These are phyloP conservation scores for Ligdia adustata DNA, from an alignment of 2,888 invertebrate genomes.

Conservation along the genomic window DNA sequence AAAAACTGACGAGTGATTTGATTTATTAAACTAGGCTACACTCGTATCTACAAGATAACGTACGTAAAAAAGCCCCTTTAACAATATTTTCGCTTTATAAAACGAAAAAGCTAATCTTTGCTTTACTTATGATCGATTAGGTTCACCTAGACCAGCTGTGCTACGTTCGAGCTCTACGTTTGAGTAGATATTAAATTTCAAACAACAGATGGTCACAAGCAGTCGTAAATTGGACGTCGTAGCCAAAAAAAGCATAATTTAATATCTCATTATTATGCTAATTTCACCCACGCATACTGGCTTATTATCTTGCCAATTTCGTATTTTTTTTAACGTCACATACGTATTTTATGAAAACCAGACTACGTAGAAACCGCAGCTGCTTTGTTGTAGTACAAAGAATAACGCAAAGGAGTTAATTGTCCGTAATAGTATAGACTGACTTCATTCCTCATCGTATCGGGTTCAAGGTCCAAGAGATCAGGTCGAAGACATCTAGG, in stretches of 20 bases:
- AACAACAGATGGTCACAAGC: too few relatives aligned
- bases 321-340: not conserved
- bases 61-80: too few relatives aligned
- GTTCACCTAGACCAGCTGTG: too few relatives aligned
- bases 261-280: not conserved
- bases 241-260: not conserved
- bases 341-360: not conserved
- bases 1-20: too few relatives aligned
- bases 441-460: slow-evolving; percentile 11
- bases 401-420: slow-evolving; percentile 13
- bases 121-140: too few relatives aligned
- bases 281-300: not conserved
- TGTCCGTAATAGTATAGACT: slow-evolving; percentile 6
- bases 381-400: slow-evolving; percentile 7
- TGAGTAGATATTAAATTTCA: too few relatives aligned
- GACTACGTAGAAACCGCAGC: not conserved
- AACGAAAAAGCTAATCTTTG: too few relatives aligned
- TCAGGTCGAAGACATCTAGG: slow-evolving; percentile 24
- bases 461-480: slow-evolving; percentile 18
- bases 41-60: too few relatives aligned
- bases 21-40: too few relatives aligned
- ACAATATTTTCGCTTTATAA: too few relatives aligned
- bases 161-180: too few relatives aligned
- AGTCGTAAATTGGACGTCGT: too few relatives aligned
- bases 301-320: not conserved